These are phyloP conservation scores for Geophilus truncorum DNA, from an alignment of 2,888 invertebrate species.

Conservation along the genomic window DNA sequence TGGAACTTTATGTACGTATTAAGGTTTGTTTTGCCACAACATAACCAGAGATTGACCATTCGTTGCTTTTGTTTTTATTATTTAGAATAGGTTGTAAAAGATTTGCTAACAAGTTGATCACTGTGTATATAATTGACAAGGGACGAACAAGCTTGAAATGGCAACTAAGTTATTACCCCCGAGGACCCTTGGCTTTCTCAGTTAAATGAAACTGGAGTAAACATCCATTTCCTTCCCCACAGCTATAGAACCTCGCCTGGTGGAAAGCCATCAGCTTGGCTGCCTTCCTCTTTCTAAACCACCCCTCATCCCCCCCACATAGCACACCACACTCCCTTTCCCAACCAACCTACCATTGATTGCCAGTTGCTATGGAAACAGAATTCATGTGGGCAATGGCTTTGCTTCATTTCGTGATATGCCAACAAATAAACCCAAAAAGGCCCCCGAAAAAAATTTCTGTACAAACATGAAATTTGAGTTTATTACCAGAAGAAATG, in stretches of 20 bases:
- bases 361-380: background rate
- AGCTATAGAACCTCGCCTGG: background rate
- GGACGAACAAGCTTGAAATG: constrained; percentile 10
- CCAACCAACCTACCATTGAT: background rate
- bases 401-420: background rate
- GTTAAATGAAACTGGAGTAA: constrained; percentile 10
- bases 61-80: background rate
- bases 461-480: background rate
- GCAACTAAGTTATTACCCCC: constrained; percentile 3
- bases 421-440: background rate
- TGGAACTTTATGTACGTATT: too few species aligned
- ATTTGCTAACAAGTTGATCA: background rate
- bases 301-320: background rate
- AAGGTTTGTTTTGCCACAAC: too few species aligned
- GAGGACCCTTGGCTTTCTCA: background rate
- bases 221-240: constrained; percentile 10
- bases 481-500: too few species aligned
- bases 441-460: background rate
- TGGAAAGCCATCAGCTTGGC: background rate
- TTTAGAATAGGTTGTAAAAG: background rate
- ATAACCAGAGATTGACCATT: too few species aligned
- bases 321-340: background rate
- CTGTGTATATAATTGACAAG: constrained; percentile 10
- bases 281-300: background rate
- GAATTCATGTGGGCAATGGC: background rate